phyloP scores from a whole-genome alignment of 2,888 invertebrate genomes.

The Yponomeuta evonymella region DNA sequence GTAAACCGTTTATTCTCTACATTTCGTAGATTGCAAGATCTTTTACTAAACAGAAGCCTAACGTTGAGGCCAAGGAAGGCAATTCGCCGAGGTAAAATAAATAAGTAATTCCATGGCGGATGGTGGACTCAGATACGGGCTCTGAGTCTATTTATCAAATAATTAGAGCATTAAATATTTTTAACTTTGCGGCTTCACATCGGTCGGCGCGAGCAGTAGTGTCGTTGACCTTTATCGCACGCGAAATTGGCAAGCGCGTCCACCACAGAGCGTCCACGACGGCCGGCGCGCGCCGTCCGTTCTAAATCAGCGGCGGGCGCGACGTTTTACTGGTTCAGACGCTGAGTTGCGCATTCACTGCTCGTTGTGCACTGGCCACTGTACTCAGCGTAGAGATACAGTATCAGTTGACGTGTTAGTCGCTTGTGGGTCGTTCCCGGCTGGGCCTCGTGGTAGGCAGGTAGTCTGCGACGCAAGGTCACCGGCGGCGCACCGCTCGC shows the following conservation, averaged over 20 bases:
- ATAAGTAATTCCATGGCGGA: too few relatives aligned
- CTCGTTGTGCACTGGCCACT: neutral
- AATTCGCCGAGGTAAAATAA: too few relatives aligned
- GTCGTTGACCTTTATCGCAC: constrained; percentile 14
- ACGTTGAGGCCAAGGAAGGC: too few relatives aligned
- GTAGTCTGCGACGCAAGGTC: constrained; percentile 66
- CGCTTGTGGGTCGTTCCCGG: neutral
- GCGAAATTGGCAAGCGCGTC: constrained; percentile 13
- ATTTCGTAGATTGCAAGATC: too few relatives aligned
- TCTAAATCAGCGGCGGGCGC: constrained; percentile 7
- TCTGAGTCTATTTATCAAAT: neutral
- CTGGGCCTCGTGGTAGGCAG: constrained; percentile 24
- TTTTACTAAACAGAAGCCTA: too few relatives aligned
- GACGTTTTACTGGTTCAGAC: neutral
- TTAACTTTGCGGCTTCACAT: neutral
- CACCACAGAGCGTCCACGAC: neutral
- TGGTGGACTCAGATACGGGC: neutral
- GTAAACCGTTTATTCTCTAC: too few relatives aligned
- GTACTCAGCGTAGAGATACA: neutral
- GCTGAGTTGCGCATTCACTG: neutral
- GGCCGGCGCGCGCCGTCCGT: neutral
- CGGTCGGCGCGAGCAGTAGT: neutral
- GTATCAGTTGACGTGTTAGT: neutral
- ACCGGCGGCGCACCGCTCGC: constrained; percentile 41
- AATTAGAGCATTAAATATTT: constrained; percentile 4